Evolutionary conservation across 2,113 vertebrate genomes (phyloP).

Genomic region (Gopherus flavomarginatus): DNA sequence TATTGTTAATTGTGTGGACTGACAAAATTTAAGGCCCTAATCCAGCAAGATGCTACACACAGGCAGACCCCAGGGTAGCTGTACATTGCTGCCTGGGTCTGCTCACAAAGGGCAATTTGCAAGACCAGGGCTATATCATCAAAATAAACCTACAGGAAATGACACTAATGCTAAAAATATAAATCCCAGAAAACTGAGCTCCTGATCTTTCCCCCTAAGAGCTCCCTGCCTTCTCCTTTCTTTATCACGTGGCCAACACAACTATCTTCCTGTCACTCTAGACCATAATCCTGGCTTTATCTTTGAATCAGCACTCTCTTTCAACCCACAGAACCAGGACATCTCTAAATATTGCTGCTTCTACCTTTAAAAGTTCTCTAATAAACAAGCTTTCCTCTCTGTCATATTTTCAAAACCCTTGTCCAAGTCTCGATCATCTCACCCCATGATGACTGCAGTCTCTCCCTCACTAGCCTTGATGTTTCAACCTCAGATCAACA

Average conservation of each 20-base stretch:
- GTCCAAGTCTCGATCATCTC: not conserved
- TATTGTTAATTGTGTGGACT: not conserved
- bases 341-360: not conserved
- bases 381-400: not conserved
- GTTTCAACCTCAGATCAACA: not conserved
- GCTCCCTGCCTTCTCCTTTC: not conserved
- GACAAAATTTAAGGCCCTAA: not conserved
- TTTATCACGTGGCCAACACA: not conserved
- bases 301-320: not conserved
- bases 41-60: not conserved
- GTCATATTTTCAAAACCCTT: not conserved
- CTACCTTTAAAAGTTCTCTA: not conserved
- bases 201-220: not conserved
- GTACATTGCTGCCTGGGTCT: not conserved
- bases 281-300: not conserved
- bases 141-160: not conserved
- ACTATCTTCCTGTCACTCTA: not conserved
- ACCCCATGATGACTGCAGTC: not conserved
- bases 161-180: not conserved
- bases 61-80: not conserved
- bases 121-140: not conserved
- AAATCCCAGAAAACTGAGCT: not conserved
- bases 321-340: not conserved
- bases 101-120: not conserved
- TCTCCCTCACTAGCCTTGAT: not conserved